Conservation (phyloP, 1,140 invertebrate genomes). For the Venustaconcha ellipsiformis region DNA sequence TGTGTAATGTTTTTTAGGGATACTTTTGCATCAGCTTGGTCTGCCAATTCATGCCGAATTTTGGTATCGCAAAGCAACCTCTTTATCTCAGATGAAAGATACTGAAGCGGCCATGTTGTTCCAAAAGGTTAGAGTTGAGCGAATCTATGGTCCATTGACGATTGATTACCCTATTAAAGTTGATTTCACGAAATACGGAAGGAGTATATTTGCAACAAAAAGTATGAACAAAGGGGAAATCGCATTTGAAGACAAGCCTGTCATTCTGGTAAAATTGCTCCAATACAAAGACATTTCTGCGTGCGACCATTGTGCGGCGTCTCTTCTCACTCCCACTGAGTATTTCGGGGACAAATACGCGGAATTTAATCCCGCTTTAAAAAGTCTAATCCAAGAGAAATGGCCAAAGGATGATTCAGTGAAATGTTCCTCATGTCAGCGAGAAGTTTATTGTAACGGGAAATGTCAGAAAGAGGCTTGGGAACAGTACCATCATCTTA, state of each 20-base stretch:
- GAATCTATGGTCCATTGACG: slow-evolving; percentile 60
- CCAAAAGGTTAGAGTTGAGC: slow-evolving; percentile 56
- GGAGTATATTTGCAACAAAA: slow-evolving; percentile 52
- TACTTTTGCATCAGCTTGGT: slow-evolving; percentile 47
- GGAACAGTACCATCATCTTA: slow-evolving; percentile 52
- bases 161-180: slow-evolving; percentile 52
- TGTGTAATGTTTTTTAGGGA: slow-evolving; percentile 38
- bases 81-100: slow-evolving; percentile 35
- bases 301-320: slow-evolving; percentile 55
- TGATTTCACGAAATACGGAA: slow-evolving; percentile 55
- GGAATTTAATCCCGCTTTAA: slow-evolving; percentile 13
- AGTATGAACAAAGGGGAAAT: slow-evolving; percentile 40
- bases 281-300: slow-evolving; percentile 31
- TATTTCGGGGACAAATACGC: slow-evolving; percentile 51
- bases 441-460: slow-evolving; percentile 56
- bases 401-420: slow-evolving; percentile 50
- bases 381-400: slow-evolving; percentile 40
- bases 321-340: slow-evolving; percentile 44
- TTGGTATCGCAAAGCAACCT: slow-evolving; percentile 58
- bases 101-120: slow-evolving; percentile 53
- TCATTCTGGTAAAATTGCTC: slow-evolving; percentile 44
- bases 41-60: slow-evolving; percentile 62
- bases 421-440: slow-evolving; percentile 44
- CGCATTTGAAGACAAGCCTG: slow-evolving; percentile 48
- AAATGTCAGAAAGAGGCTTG: slow-evolving; percentile 48